Conservation (phyloP, 35 echinoderm and acorn worm species). For the Apostichopus californicus region DNA sequence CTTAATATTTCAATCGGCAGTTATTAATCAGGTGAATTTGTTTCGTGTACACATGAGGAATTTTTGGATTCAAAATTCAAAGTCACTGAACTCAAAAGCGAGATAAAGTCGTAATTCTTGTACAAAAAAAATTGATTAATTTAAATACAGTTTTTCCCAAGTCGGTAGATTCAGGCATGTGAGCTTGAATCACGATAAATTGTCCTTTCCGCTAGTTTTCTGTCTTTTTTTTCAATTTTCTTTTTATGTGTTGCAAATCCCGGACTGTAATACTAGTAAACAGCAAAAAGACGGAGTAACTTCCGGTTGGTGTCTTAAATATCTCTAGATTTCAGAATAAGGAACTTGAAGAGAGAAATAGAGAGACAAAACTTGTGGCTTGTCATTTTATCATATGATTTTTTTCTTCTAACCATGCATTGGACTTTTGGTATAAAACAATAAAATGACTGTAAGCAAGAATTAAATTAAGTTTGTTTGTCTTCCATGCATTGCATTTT, state of each 20-base stretch:
- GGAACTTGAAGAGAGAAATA: conserved; percentile 14
- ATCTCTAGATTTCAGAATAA: conserved; percentile 15
- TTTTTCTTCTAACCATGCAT: too few species aligned
- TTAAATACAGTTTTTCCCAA: background rate
- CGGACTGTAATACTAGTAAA: conserved; percentile 14
- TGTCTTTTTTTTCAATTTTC: too few species aligned
- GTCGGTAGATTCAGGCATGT: background rate
- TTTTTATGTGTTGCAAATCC: background rate
- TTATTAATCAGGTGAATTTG: background rate
- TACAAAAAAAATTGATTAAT: background rate
- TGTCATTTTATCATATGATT: too few species aligned
- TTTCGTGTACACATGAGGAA: background rate
- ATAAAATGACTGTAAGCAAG: too few species aligned
- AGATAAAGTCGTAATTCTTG: background rate
- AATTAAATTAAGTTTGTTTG: too few species aligned
- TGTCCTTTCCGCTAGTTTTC: too few species aligned
- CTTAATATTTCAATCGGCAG: background rate
- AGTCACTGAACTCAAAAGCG: background rate
- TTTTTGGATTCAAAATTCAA: background rate
- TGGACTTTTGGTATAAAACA: too few species aligned
- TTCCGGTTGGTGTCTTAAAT: conserved; percentile 13
- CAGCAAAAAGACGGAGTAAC: background rate
- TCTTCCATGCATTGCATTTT: too few species aligned
- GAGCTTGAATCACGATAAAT: too few species aligned
- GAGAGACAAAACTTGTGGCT: background rate